These are phyloP conservation scores for Nymphalis io DNA, from an alignment of 1,140 invertebrate species.

Conservation along the genomic window DNA sequence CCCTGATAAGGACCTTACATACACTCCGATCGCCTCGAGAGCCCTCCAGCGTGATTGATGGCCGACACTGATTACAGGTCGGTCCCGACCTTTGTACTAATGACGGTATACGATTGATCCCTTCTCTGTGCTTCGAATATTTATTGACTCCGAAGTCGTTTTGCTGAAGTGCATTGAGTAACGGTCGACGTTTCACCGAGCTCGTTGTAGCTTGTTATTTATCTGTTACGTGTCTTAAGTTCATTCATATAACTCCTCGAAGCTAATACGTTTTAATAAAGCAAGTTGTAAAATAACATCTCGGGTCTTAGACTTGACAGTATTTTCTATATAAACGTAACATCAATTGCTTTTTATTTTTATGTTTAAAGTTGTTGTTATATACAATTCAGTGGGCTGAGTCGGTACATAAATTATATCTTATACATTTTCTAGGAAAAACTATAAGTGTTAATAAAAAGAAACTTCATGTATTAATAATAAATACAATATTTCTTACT, in stretches of 20 bases:
- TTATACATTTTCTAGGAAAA: too few species aligned
- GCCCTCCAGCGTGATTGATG: conserved; percentile 42
- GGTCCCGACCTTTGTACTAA: conserved; percentile 39
- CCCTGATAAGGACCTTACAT: conserved; percentile 29
- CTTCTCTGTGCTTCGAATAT: conserved; percentile 42
- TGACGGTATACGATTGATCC: conserved; percentile 43
- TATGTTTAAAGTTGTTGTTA: too few species aligned
- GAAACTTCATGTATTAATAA: too few species aligned
- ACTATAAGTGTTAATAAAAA: too few species aligned
- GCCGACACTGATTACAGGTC: conserved; percentile 42
- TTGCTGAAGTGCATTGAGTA: conserved; percentile 3
- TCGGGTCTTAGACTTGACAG: too few species aligned
- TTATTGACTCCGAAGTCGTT: conserved; percentile 25
- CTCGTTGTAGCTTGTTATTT: conserved; percentile 1
- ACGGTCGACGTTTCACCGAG: conserved; percentile 1
- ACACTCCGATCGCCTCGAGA: conserved; percentile 18
- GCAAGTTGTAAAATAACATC: too few species aligned
- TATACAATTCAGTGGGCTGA: too few species aligned
- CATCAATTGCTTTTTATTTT: too few species aligned
- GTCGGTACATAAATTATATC: too few species aligned
- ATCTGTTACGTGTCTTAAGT: not conserved
- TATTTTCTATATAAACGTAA: too few species aligned
- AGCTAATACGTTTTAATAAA: not conserved
- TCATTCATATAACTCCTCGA: not conserved
- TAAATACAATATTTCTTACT: too few species aligned